Evolutionary conservation across 2,113 vertebrate species (phyloP), one percentile per base, ranked within the genome.

Genomic region (Eudorcas thomsonii): DNA sequence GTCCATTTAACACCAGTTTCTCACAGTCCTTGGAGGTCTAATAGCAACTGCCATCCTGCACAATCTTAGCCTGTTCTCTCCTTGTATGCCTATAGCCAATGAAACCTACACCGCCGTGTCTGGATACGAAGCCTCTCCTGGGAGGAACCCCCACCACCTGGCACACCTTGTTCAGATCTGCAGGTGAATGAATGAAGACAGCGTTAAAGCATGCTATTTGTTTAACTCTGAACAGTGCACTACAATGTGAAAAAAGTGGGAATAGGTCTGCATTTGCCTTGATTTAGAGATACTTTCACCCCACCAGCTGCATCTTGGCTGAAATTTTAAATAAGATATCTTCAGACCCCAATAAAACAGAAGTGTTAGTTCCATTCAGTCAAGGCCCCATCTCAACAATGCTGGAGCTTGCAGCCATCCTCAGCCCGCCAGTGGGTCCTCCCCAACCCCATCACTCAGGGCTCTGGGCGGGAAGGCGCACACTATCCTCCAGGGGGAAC

Each of bases 401-500:
- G 98, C 88, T 93, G 97, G 97, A 98, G 95, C 96, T 97, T 94
- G 97, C 92, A 97, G 96, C 97, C 95, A 97, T 97, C 97, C 97
- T 98, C 97, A 97, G 96, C 89, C 96, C 96, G 84, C 94, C 36
- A 33, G 39, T 82, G 96, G 96, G 96, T 71, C n/a, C 67, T 71
- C 67, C 23, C 91, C 93, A 30, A 96, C 93, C 62, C 91, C 88
- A 91, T 95, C 50, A 59, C 96, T 98, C 96, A 92, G 92, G 81
- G 96, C 91, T 93, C 96, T 88, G 88, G 90, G 95, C 1, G 8
- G 45, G 67, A 62, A 95, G 96, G 99, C 99, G 99, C 93, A 99
- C 98, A 87, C 99, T 99, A 97, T 99, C 99, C 98, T 99, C 99
- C 82, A 99, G 99, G 97, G 99, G 99, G 98, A 99, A 99, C 87